A percentile compares a stretch with the other conserved stretches of the same genome.
phyloP scores from a whole-genome alignment of 1,140 invertebrate species.

The Nymphalis io region DNA sequence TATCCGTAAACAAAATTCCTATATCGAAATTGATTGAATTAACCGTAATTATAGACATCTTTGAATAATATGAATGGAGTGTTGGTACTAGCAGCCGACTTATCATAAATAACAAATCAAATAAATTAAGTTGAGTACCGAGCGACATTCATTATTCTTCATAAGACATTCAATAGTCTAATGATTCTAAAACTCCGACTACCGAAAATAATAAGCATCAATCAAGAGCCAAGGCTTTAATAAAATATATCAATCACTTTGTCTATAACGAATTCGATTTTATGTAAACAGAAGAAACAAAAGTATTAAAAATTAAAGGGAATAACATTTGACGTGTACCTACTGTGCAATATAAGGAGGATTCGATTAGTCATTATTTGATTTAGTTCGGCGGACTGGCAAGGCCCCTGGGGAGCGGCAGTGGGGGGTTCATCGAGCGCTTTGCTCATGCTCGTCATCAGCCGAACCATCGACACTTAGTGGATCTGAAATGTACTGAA shows the following conservation, averaged over 20 bases:
- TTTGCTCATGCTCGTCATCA: constrained; percentile 67
- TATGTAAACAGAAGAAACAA: constrained; percentile 75
- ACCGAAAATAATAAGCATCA: constrained; percentile 80
- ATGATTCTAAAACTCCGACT: constrained; percentile 78
- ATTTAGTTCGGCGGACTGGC: constrained; percentile 74
- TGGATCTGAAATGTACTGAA: constrained; percentile 57
- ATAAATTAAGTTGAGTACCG: constrained; percentile 48
- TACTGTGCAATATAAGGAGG: constrained; percentile 79
- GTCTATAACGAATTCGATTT: constrained; percentile 76
- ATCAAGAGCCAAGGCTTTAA: constrained; percentile 74
- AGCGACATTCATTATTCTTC: constrained; percentile 73
- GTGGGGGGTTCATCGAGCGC: constrained; percentile 68
- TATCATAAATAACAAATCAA: constrained; percentile 47
- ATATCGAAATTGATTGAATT: constrained; percentile 62
- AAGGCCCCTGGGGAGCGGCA: constrained; percentile 64
- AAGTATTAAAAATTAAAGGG: constrained; percentile 75
- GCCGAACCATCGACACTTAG: constrained; percentile 71
- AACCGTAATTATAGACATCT: constrained; percentile 60
- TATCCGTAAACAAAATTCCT: constrained; percentile 43
- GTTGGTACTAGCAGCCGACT: constrained; percentile 46
- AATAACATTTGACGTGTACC: constrained; percentile 78
- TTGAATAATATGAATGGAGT: constrained; percentile 64
- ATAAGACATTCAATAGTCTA: constrained; percentile 73
- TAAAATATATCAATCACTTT: constrained; percentile 78
- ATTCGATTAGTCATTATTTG: constrained; percentile 81